Evolutionary conservation across 2,797 vertebrate species (phyloP).

Genomic region (Kryptolebias ocellatus): DNA sequence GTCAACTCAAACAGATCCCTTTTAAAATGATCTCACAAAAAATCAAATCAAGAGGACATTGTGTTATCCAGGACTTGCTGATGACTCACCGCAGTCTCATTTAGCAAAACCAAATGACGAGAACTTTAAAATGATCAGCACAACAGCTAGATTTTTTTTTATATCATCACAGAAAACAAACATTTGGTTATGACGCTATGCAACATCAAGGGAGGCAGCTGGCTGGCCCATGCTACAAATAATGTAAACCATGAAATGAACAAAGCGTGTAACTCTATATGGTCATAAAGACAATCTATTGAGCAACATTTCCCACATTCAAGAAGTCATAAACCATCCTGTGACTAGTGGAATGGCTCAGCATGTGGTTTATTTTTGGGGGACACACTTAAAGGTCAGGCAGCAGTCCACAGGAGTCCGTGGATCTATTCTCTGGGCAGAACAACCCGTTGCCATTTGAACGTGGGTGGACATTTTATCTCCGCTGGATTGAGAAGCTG

Average conservation of each 20-base stretch:
- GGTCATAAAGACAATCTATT: constrained; percentile 59
- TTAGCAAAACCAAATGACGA: constrained; percentile 36
- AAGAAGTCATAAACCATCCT: constrained; percentile 69
- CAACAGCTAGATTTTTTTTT: constrained; percentile 42
- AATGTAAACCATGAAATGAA: constrained; percentile 48
- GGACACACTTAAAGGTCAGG: constrained; percentile 76
- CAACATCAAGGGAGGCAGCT: constrained; percentile 55
- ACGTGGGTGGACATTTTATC: constrained; percentile 85
- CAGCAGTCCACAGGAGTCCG: constrained; percentile 62
- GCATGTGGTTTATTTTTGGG: constrained; percentile 74
- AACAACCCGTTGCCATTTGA: constrained; percentile 80
- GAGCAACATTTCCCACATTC: constrained; percentile 63
- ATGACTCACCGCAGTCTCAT: constrained; percentile 64
- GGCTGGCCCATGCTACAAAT: constrained; percentile 43
- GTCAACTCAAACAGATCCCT: constrained; percentile 64
- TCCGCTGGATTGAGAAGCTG: constrained; percentile 65
- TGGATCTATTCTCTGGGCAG: constrained; percentile 68
- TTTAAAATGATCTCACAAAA: constrained; percentile 68
- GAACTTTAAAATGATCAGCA: constrained; percentile 47
- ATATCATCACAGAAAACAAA: constrained; percentile 56
- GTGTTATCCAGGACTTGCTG: constrained; percentile 46
- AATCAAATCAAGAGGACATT: constrained; percentile 62
- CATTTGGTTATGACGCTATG: constrained; percentile 42
- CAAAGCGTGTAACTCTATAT: constrained; percentile 55
- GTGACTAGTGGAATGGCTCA: constrained; percentile 61